A percentile compares a stretch with the other conserved stretches of the same genome.
These are phyloP conservation scores for Urocyon cinereoargenteus DNA, from an alignment of 2,797 vertebrate species.

Conservation along the genomic window DNA sequence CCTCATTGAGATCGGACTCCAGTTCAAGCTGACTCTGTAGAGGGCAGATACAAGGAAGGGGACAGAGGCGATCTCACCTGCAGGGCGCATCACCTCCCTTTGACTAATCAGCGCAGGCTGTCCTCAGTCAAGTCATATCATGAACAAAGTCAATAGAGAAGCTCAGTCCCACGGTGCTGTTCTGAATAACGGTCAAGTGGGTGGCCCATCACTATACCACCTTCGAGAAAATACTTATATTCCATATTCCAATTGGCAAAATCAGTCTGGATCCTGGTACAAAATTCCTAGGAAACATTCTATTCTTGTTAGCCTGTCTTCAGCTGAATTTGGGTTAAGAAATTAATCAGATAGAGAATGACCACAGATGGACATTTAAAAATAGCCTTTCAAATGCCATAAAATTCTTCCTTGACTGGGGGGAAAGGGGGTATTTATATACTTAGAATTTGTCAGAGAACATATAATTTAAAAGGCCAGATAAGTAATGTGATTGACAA, in stretches of 20 bases:
- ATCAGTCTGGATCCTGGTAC: constrained; percentile 5
- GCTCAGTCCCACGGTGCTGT: background rate
- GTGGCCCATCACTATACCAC: background rate
- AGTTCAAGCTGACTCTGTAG: constrained; percentile 50
- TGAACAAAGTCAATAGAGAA: background rate
- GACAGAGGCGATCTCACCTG: background rate
- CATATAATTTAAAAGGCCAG: constrained; percentile 64
- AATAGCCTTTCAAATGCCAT: constrained; percentile 46
- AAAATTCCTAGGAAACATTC: constrained; percentile 62
- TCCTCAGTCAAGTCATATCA: background rate
- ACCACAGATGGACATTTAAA: constrained; percentile 50
- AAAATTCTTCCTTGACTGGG: constrained; percentile 56
- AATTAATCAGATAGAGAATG: constrained; percentile 71
- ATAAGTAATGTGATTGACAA: constrained; percentile 36
- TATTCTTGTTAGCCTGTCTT: constrained; percentile 62
- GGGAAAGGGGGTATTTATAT: constrained; percentile 17
- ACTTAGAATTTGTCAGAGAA: constrained; percentile 57
- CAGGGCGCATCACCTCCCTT: background rate
- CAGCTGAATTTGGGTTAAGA: constrained; percentile 49
- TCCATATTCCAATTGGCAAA: constrained; percentile 20
- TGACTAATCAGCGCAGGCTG: background rate
- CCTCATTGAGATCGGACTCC: constrained; percentile 54
- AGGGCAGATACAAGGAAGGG: background rate
- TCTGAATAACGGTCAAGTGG: background rate
- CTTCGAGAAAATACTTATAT: background rate